A percentile compares a stretch with the other conserved stretches of the same genome.
Conservation (phyloP, 2,113 vertebrate species). For the Oenanthe melanoleuca region DNA sequence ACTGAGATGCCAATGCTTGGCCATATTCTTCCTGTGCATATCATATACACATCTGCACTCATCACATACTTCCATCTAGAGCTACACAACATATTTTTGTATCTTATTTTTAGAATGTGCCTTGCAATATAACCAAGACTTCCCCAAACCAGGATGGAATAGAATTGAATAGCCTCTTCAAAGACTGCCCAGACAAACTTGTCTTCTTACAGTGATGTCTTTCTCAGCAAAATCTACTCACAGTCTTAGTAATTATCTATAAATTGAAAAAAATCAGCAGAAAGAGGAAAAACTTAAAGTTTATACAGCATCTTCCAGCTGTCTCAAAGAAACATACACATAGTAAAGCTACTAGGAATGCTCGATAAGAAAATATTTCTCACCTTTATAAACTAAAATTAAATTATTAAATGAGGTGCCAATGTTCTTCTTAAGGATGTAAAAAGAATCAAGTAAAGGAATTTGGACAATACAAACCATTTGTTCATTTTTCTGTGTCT, state of each 20-base stretch:
- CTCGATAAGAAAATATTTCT: background rate
- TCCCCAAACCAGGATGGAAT: background rate
- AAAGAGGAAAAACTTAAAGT: background rate
- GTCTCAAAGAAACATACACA: background rate
- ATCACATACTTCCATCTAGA: background rate
- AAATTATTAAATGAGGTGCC: background rate
- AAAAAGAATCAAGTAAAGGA: background rate
- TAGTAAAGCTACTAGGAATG: background rate
- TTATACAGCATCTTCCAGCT: background rate
- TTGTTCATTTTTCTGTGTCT: background rate
- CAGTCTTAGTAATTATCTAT: background rate
- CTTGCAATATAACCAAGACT: background rate
- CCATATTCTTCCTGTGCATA: background rate
- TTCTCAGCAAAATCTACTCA: background rate
- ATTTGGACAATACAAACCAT: background rate
- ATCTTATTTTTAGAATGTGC: background rate
- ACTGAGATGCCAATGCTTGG: background rate
- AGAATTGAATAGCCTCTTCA: background rate
- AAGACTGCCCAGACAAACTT: background rate
- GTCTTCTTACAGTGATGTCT: background rate
- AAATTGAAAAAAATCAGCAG: background rate
- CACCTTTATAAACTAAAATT: background rate
- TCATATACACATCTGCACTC: background rate
- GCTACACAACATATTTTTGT: background rate
- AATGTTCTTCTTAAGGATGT: background rate